Evolutionary conservation across 2,797 vertebrate genomes (phyloP).

Genomic region (Microctenopoma lineatum): DNA sequence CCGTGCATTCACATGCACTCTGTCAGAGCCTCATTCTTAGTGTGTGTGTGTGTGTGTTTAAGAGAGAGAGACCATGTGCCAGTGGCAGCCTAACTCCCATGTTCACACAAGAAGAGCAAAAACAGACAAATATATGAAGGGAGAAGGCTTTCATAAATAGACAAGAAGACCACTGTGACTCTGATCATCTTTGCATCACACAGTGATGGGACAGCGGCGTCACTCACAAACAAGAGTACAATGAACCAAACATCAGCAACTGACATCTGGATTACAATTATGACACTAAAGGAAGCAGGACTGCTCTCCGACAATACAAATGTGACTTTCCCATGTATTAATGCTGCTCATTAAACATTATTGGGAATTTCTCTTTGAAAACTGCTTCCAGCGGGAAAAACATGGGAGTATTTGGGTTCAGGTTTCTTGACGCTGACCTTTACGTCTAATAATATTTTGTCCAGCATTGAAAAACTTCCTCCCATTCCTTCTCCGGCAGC

Average conservation of each 20-base stretch:
- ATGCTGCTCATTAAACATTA: not conserved
- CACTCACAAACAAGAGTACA: slow-evolving; percentile 56
- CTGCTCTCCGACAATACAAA: slow-evolving; percentile 8
- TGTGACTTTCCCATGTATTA: not conserved
- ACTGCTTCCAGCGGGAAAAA: slow-evolving; percentile 28
- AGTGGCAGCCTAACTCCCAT: slow-evolving; percentile 69
- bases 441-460: slow-evolving; percentile 56
- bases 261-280: slow-evolving; percentile 56
- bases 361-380: not conserved
- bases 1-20: slow-evolving; percentile 74
- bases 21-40: slow-evolving; percentile 44
- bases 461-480: slow-evolving; percentile 59
- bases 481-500: slow-evolving; percentile 26
- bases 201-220: slow-evolving; percentile 51
- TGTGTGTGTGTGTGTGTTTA: slow-evolving; percentile 24
- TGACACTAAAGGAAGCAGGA: not conserved
- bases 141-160: slow-evolving; percentile 55
- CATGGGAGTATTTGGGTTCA: slow-evolving; percentile 12
- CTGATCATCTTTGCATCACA: slow-evolving; percentile 54
- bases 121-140: slow-evolving; percentile 39
- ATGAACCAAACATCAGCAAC: slow-evolving; percentile 60
- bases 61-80: slow-evolving; percentile 60
- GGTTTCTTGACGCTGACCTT: slow-evolving; percentile 43
- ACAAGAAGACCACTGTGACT: slow-evolving; percentile 72
- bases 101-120: slow-evolving; percentile 45